Evolutionary conservation across 2,888 invertebrate species (phyloP), one percentile per base, ranked within the genome.

Genomic region (Chaetogeoica ovagalla): DNA sequence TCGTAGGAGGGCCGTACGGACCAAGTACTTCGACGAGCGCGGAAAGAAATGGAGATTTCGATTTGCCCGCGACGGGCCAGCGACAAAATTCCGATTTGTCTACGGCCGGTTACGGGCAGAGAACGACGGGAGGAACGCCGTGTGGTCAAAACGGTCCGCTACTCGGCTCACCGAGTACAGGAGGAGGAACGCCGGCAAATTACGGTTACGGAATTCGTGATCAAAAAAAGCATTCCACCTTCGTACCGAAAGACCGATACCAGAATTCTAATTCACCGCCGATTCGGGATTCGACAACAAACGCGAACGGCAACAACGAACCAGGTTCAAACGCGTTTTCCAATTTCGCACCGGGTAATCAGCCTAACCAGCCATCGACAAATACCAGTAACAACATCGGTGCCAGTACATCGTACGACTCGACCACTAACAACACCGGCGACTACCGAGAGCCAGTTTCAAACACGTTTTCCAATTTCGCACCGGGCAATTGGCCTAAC

Each of bases 161-260:
- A 4, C 8, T n/a, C 39, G 43, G 11, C n/a, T 21, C 63, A 6
- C 13, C 62, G 13, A 48, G 71, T 71, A 43, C 43, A 19, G n/a
- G n/a, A n/a, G n/a, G n/a, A 30, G 19, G 9, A 30, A 13, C 62
- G 1, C 13, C 17, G 23, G 7, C 21, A 39, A 37, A 65, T 19
- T 17, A 39, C 30, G 21, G 37, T 11, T 7, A 37, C 52, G 73
- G 21, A 21, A 37, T 37, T 63, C 65, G 15, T 5, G 65, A 43
- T 11, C 23, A 39, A 63, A 79, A 79, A 43, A 77, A 37, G 55
- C 39, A 76, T 60, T 77, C 70, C 11, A 77, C 60, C 0, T 1
- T 77, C 21, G 77, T 77, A 21, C 77, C 77, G 2, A 70, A 70
- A 70, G 52, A 23, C 7, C 79, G 55, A 23, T 79, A 63, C 39